Base-by-base conservation (phyloP, 2,888 invertebrate genomes). In the Andrena minutula region DNA sequence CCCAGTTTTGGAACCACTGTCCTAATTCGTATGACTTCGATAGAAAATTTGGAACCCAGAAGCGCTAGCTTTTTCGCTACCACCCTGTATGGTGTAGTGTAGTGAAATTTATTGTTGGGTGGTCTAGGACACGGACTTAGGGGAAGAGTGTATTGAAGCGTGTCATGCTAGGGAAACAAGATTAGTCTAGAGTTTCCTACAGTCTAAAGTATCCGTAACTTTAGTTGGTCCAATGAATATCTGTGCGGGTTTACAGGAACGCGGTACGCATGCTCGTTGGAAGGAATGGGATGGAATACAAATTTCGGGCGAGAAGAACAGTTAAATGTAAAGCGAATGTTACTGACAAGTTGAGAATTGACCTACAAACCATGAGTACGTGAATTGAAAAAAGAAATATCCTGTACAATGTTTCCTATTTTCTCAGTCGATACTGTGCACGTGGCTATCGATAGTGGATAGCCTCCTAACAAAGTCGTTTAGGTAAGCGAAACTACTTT, bases 181-280 rank as follows among this genome's bases (percentile, higher is more conserved):
- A 56, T 56, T 69, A 10, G 68, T 56, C 35, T 69, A 56, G 56
- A 69, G 23, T 69, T 69, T 69, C 68, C 23, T 28, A 26, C n/a
- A 16, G 56, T 35, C 56, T 56, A 32, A 69, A 69, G 68, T 69
- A 23, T 69, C 66, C 20, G 51, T 47, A 47, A 49, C 49, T 66
- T 66, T 30, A 20, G 51, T 30, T 49, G 28, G 51, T 12, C 20
- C 51, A 6, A 65, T 10, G 51, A 66, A 51, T 51, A 58, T 28
- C 28, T 58, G 16, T 12, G 16, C 16, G 41, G 41, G 16, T 41
- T 41, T 41, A 41, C 4, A 1, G 41, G 16, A 16, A 16, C 16
- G 41, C 41, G 41, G 12, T 41, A 12, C 16, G 56, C 26, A 12
- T 10, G 56, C 56, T 20, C 6, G 10, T 1, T 56, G 20, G 7